These are phyloP conservation scores for Aselliscus stoliczkanus DNA, from an alignment of 2,797 vertebrate species.

Conservation along the genomic window DNA sequence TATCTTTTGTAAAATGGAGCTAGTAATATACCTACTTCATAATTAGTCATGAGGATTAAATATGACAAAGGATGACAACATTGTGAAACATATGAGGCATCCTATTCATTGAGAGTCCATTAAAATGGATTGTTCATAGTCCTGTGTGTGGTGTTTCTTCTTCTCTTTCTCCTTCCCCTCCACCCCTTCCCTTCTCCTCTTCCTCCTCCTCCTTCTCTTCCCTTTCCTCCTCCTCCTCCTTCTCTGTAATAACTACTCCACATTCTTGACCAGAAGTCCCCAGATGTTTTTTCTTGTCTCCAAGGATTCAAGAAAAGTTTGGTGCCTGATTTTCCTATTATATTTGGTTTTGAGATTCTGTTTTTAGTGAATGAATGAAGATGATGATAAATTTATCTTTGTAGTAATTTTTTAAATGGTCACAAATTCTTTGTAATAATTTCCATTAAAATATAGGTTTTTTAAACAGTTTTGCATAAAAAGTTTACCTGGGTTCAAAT, in stretches of 20 bases:
- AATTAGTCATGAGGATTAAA: too few species aligned
- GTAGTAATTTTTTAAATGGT: neutral
- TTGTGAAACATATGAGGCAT: neutral
- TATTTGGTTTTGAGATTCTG: neutral
- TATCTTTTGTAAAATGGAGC: neutral
- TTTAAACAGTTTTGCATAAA: neutral
- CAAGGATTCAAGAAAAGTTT: neutral
- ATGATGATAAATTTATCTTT: neutral
- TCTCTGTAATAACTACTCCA: too few species aligned
- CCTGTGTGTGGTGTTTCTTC: neutral
- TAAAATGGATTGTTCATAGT: neutral
- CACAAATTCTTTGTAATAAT: neutral
- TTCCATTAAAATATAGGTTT: neutral
- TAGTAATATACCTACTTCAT: neutral
- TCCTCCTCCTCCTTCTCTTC: too few species aligned
- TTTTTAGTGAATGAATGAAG: neutral
- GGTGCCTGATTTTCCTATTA: neutral
- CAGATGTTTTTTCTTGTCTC: neutral
- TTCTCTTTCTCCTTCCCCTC: too few species aligned
- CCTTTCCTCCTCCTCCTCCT: too few species aligned
- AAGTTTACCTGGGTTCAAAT: neutral
- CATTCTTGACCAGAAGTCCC: too few species aligned
- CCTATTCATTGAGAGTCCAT: neutral
- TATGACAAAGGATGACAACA: neutral
- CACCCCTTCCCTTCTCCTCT: too few species aligned